These are phyloP conservation scores for Bos javanicus DNA, from an alignment of 2,113 vertebrate genomes.

Conservation along the genomic window DNA sequence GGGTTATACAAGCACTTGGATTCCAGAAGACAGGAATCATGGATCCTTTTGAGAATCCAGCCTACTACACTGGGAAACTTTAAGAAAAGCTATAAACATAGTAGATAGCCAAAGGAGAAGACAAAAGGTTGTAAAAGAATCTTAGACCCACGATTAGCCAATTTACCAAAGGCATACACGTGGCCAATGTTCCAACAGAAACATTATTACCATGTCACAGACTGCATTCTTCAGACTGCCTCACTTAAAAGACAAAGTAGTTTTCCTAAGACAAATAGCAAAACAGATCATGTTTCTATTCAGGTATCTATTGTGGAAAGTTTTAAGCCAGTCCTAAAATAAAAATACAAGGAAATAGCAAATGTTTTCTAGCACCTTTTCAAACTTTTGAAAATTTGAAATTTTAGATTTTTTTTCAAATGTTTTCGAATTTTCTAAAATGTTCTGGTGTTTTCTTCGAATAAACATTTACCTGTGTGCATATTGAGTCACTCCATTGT, in stretches of 20 bases:
- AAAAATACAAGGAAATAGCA: background rate
- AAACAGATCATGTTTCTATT: background rate
- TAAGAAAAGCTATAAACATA: background rate
- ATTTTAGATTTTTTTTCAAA: background rate
- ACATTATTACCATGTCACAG: background rate
- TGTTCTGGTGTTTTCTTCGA: constrained; percentile 42
- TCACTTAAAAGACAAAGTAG: background rate
- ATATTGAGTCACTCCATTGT: background rate
- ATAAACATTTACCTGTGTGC: constrained; percentile 25
- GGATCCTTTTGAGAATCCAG: background rate
- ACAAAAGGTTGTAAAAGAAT: background rate
- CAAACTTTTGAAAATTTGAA: constrained; percentile 28
- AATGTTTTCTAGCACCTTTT: background rate
- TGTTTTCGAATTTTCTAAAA: constrained; percentile 26
- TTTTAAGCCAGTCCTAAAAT: constrained; percentile 13
- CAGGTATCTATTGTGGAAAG: background rate
- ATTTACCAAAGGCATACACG: background rate
- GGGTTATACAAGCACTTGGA: background rate
- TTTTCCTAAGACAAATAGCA: background rate
- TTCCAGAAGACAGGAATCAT: background rate
- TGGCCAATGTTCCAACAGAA: background rate
- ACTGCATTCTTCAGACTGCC: background rate
- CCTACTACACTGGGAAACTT: background rate
- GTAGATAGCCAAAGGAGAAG: background rate
- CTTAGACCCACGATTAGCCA: background rate